Evolutionary conservation across 2,797 vertebrate species (phyloP), one percentile per base, ranked within the genome.

Genomic region (Luscinia luscinia): DNA sequence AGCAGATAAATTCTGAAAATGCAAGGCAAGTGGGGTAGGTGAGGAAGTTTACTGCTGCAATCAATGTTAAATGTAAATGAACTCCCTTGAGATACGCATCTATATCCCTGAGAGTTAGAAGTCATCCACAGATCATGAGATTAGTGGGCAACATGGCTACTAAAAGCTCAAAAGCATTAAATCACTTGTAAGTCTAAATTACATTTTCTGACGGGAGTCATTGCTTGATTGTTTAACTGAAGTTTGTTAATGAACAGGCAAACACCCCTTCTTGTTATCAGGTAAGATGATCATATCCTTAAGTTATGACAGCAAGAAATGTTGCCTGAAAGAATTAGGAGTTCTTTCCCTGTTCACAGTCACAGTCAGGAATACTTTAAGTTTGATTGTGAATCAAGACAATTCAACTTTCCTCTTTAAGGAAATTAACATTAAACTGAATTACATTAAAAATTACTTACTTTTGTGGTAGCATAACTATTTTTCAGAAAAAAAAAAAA

Each of bases 1-100:
- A 90, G 76, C 49, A 87, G 63, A 79, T 63, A 85, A 94, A 88
- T 55, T 84, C 59, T 92, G 55, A 76, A 82, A 93, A 80, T 10
- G 22, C 40, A 76, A 51, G 19, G 24, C 28, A 3, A 72, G 38
- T 22, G 36, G 11, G 16, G 40, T 34, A 75, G 28, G 45, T 40
- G 15, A 58, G 34, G 17, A 41, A 87, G 30, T 54, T 81, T 49
- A 62, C 48, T 52, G n/a, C 28, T 69, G 45, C 26, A 58, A 84
- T 32, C 61, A 62, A n/a, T 12, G 41, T 59, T 62, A 87, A 78
- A 72, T 15, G 34, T 63, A 45, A 84, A 79, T 30, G 5, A 93
- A 82, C 16, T 52, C 52, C 43, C 54, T 83, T n/a, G 28, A 84
- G 41, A 66, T 20, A 23, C 2, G 27, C 11, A 41, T 7, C 3